Percentiles rank a stretch among this genome's conserved stretches.
Evolutionary conservation across 2,888 invertebrate genomes (phyloP).

Genomic region (Archips xylosteana): DNA sequence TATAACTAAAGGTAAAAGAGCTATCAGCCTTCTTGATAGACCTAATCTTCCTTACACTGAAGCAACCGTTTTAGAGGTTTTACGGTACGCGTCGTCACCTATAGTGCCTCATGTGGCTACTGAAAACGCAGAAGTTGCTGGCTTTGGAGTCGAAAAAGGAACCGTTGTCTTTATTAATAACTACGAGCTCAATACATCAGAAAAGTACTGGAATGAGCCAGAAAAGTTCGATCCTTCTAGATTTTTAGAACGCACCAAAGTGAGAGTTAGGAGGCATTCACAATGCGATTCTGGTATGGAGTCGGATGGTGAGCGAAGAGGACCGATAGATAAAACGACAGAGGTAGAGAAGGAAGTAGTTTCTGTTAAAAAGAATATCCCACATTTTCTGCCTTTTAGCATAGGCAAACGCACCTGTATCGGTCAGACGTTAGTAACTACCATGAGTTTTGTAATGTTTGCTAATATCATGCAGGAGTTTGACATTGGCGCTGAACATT

Average conservation of each 20-base stretch:
- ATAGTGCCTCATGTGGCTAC: constrained; percentile 96
- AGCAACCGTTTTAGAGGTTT: constrained; percentile 92
- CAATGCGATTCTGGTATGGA: constrained; percentile 86
- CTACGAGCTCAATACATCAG: constrained; percentile 91
- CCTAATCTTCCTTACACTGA: constrained; percentile 91
- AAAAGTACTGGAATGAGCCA: constrained; percentile 90
- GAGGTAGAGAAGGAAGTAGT: constrained; percentile 70
- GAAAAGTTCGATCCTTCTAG: constrained; percentile 90
- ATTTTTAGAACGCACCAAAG: constrained; percentile 86
- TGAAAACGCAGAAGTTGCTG: constrained; percentile 89
- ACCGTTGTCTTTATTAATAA: constrained; percentile 94
- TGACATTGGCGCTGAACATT: constrained; percentile 86
- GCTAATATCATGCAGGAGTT: constrained; percentile 90
- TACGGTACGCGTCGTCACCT: constrained; percentile 93
- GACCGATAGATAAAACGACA: constrained; percentile 54
- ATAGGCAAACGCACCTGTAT: constrained; percentile 95
- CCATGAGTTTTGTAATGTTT: constrained; percentile 90
- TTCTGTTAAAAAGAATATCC: constrained; percentile 83
- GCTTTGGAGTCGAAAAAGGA: constrained; percentile 90
- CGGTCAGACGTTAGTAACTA: constrained; percentile 92
- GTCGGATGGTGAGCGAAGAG: constrained; percentile 71
- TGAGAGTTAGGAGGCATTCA: constrained; percentile 70
- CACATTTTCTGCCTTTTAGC: constrained; percentile 94
- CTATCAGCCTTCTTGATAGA: constrained; percentile 88
- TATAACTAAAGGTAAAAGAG: constrained; percentile 83